Evolutionary conservation across 2,888 invertebrate species (phyloP), one percentile per base, ranked within the genome.

Genomic region (Ornithoptera priamus): DNA sequence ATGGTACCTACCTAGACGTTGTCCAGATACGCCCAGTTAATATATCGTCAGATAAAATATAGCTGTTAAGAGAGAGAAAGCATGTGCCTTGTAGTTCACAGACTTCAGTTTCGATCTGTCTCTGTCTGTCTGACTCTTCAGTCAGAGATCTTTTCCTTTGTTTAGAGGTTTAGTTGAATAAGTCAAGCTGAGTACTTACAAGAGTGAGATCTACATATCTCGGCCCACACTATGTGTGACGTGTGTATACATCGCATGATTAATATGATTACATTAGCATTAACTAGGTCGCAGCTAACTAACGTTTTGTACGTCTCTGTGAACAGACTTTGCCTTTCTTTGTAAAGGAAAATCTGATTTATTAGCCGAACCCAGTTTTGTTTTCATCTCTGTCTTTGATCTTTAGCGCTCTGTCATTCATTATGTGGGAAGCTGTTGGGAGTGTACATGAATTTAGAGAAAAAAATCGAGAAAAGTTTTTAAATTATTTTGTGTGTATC

Each of bases 341-440:
- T 59, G 50, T 59, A 62, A 65, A 74, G 67, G 66, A 66, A 71
- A 72, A 74, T 66, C 62, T 66, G 69, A 70, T 70, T 70, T 70
- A 70, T 66, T 70, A 70, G 66, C 46, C 66, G 66, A 66, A 70
- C 66, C 69, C 62, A 63, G 59, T 66, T 69, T 64, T 65, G 60
- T 62, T 39, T 39, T 59, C 53, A 15, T 59, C 58, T 66, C 57
- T 70, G 58, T 50, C 69, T 70, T 70, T 70, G 57, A 69, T 30
- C 50, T 58, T 53, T 10, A 57, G 46, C 30, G 50, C 58, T 65
- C 5, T 65, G 24, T 60, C 39, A 65, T 64, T 64, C 56, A 39
- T 22, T 18, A 39, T 58, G 65, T 58, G 42, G n/a, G n/a, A n/a
- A 62, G 39, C 42, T n/a, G n/a, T 15, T 12, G 2, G 18, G 15